Percentiles rank a stretch among this genome's conserved stretches.
Evolutionary conservation across 1,140 invertebrate genomes (phyloP).

Genomic region (Conus betulinus): DNA sequence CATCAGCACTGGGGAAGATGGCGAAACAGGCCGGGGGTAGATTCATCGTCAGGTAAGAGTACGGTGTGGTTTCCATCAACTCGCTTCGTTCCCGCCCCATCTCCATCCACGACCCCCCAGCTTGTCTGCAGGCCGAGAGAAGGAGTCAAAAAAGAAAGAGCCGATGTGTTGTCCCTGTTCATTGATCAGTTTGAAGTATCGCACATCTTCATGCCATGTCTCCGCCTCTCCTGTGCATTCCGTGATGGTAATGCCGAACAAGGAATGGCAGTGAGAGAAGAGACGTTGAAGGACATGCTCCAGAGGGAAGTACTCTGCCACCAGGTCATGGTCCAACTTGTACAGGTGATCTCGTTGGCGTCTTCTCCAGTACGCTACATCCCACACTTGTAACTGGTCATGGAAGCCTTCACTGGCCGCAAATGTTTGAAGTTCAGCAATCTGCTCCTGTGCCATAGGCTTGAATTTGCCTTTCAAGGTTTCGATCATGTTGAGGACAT

Average conservation of each 20-base stretch:
- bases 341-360: slow-evolving; percentile 79
- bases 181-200: slow-evolving; percentile 89
- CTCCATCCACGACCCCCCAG: slow-evolving; percentile 79
- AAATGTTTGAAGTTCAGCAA: slow-evolving; percentile 85
- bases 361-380: slow-evolving; percentile 90
- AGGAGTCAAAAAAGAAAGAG: slow-evolving; percentile 66
- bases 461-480: slow-evolving; percentile 74
- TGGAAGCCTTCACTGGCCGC: slow-evolving; percentile 85
- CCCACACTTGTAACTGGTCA: slow-evolving; percentile 85
- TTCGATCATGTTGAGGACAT: slow-evolving; percentile 85
- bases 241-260: slow-evolving; percentile 85
- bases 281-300: slow-evolving; percentile 85
- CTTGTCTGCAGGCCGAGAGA: slow-evolving; percentile 76
- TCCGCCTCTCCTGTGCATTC: slow-evolving; percentile 80
- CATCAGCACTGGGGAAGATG: slow-evolving; percentile 83
- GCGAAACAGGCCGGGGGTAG: slow-evolving; percentile 80
- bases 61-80: slow-evolving; percentile 80
- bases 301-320: slow-evolving; percentile 90
- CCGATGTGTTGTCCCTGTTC: slow-evolving; percentile 75
- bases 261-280: slow-evolving; percentile 83
- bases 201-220: slow-evolving; percentile 90
- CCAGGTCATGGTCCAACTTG: slow-evolving; percentile 83
- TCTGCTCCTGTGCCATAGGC: slow-evolving; percentile 85
- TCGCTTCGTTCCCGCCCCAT: slow-evolving; percentile 79
- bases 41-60: slow-evolving; percentile 89